These are phyloP conservation scores for Scopus umbretta DNA, from an alignment of 2,113 vertebrate species.

Conservation along the genomic window DNA sequence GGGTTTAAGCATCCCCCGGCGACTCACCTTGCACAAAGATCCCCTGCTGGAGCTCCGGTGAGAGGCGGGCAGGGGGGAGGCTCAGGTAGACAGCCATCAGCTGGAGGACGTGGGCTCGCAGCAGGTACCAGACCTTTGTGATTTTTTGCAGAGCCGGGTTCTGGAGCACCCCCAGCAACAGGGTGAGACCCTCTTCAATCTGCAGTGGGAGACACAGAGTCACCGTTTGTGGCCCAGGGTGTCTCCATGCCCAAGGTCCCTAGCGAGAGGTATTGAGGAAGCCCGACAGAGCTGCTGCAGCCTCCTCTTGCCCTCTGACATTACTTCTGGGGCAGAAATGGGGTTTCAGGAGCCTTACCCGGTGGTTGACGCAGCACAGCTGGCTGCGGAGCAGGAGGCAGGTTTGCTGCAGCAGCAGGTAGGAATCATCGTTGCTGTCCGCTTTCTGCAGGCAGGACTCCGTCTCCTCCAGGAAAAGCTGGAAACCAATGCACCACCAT, in stretches of 20 bases:
- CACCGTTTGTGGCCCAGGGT: rapidly evolving
- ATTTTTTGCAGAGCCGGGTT: slow-evolving; percentile 74
- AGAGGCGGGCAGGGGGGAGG: slow-evolving; percentile 70
- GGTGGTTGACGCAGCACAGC: slow-evolving; percentile 66
- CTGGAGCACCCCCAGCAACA: slow-evolving; percentile 77
- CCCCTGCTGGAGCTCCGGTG: slow-evolving; percentile 57
- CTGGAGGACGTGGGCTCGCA: slow-evolving; percentile 79
- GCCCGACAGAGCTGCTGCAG: neutral
- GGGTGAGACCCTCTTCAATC: slow-evolving; percentile 73
- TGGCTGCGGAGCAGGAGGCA: slow-evolving; percentile 75
- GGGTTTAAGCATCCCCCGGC: neutral
- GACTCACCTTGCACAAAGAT: slow-evolving; percentile 75
- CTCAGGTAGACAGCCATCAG: slow-evolving; percentile 77
- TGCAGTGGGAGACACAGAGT: neutral
- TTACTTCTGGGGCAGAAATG: too few relatives aligned
- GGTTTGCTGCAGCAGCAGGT: slow-evolving; percentile 67
- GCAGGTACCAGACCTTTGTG: slow-evolving; percentile 85
- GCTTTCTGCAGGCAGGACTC: slow-evolving; percentile 60
- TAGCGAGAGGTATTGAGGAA: rapidly evolving
- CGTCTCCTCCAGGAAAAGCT: slow-evolving; percentile 73
- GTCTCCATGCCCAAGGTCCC: too few relatives aligned
- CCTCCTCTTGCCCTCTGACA: neutral
- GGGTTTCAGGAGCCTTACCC: slow-evolving; percentile 52
- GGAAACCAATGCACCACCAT: rapidly evolving
- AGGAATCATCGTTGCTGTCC: slow-evolving; percentile 25